Evolutionary conservation across 2,113 vertebrate genomes (phyloP).

Genomic region (Halichoeres trimaculatus): DNA sequence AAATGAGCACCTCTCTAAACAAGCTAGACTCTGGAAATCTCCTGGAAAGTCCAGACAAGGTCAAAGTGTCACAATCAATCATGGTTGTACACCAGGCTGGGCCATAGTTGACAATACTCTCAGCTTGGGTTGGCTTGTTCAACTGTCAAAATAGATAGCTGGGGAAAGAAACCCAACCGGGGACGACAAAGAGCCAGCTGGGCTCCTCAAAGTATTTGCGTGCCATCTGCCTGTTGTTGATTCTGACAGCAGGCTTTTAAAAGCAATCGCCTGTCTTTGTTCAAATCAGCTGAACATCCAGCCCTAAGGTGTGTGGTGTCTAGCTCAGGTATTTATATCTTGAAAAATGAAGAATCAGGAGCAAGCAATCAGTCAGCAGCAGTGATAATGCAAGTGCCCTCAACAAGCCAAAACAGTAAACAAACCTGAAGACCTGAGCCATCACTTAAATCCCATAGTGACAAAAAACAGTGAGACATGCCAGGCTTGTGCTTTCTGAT

Average conservation of each 20-base stretch:
- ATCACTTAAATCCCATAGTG: conserved; percentile 53
- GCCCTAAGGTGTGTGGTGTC: conserved; percentile 62
- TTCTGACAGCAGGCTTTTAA: conserved; percentile 49
- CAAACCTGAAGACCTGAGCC: conserved; percentile 29
- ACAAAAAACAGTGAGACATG: conserved; percentile 55
- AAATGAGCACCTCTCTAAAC: conserved; percentile 39
- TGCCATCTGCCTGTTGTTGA: conserved; percentile 74
- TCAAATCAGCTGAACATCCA: conserved; percentile 48
- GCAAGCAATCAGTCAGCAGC: conserved; percentile 66
- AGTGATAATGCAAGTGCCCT: conserved; percentile 64
- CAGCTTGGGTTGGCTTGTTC: conserved; percentile 63
- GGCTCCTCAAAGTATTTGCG: conserved; percentile 64
- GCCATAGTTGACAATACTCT: conserved; percentile 59
- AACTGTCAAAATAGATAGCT: conserved; percentile 71
- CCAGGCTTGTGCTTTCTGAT: conserved; percentile 54
- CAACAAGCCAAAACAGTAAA: conserved; percentile 45
- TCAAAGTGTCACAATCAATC: conserved; percentile 66
- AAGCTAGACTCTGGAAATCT: conserved; percentile 49
- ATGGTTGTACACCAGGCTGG: conserved; percentile 71
- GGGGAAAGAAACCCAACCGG: conserved; percentile 46
- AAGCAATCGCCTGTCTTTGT: conserved; percentile 69
- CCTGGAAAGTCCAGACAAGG: conserved; percentile 55
- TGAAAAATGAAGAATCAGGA: conserved; percentile 58
- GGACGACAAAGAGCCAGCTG: conserved; percentile 72
- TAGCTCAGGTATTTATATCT: conserved; percentile 61